Conservation (phyloP, 1,140 invertebrate genomes). For the Ganaspis sp. region DNA sequence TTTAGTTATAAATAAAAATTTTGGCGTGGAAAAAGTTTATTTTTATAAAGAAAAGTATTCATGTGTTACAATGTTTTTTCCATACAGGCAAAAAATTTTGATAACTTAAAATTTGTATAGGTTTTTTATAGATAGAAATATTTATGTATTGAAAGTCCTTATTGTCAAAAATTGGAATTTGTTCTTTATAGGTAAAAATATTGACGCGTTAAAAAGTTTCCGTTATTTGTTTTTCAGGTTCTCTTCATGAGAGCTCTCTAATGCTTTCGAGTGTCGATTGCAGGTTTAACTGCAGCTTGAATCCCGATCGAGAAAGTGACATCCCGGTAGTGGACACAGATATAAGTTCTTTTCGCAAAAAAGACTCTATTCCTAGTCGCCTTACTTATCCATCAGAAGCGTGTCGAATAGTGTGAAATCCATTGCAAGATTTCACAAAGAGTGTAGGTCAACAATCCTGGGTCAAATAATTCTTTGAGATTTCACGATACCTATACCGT, state of each 20-base stretch:
- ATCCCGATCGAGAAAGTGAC: conserved; percentile 17
- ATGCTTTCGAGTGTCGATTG: conserved; percentile 10
- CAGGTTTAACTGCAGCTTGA: conserved; percentile 8
- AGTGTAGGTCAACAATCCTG: conserved; percentile 20
- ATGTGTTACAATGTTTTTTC: too few relatives aligned
- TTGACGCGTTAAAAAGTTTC: not conserved
- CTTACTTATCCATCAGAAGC: conserved; percentile 30
- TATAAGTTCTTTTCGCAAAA: conserved; percentile 21
- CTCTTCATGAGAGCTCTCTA: conserved; percentile 3
- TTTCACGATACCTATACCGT: conserved; percentile 1
- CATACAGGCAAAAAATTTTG: too few relatives aligned
- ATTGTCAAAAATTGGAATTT: not conserved
- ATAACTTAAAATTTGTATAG: too few relatives aligned
- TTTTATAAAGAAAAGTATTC: too few relatives aligned
- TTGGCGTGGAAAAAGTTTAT: too few relatives aligned
- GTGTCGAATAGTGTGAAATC: conserved; percentile 13
- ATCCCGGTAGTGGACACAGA: not conserved
- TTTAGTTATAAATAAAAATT: too few relatives aligned
- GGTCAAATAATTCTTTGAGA: conserved; percentile 6
- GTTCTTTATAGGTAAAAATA: not conserved
- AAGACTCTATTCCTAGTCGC: conserved; percentile 7
- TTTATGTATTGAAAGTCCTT: not conserved
- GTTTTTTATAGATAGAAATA: too few relatives aligned
- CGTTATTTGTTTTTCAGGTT: not conserved
- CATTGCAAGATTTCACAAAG: conserved; percentile 11